Conservation (phyloP, 37 sponge, comb jelly and placozoan genomes). For the Beroe ovata region DNA sequence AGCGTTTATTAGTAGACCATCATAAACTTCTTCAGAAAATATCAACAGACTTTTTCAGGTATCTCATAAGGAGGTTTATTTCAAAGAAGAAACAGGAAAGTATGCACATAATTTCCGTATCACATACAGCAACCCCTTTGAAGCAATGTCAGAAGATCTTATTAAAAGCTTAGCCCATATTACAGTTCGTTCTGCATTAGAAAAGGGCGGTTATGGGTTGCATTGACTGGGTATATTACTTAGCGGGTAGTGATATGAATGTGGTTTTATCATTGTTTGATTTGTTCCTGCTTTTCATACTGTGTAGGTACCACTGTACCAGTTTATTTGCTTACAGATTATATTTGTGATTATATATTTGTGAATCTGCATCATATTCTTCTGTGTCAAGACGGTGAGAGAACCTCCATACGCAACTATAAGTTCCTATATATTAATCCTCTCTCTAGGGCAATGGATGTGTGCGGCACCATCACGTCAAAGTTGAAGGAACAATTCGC, state of each 20-base stretch:
- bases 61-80: background rate
- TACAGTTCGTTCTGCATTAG: background rate
- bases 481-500: slow-evolving; percentile 3
- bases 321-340: no score
- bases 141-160: background rate
- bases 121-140: slow-evolving; percentile 6
- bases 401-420: background rate
- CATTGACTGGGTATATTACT: no score
- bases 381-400: no score
- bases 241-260: no score
- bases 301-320: no score
- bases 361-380: no score
- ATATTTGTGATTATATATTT: no score
- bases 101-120: slow-evolving; percentile 22
- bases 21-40: background rate
- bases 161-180: background rate
- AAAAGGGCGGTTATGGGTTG: background rate
- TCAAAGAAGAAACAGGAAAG: background rate
- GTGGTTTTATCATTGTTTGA: no score
- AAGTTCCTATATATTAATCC: background rate
- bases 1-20: no score
- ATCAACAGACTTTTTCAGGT: background rate
- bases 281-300: no score
- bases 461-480: background rate
- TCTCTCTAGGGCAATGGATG: background rate